Conservation (phyloP, 1,140 invertebrate species). For the Gonioctena quinquepunctata region DNA sequence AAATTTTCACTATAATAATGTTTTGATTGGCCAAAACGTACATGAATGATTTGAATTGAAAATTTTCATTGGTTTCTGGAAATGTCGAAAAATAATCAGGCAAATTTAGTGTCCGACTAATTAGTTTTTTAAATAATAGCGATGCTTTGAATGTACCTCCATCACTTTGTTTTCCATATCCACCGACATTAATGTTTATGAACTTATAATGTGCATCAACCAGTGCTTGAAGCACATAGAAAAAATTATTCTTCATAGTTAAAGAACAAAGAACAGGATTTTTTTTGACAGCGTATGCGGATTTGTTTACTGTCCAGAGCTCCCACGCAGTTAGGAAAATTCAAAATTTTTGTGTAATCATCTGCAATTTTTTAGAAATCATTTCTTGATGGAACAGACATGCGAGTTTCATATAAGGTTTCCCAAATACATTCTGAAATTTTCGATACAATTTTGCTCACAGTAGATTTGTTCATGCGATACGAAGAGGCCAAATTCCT, state of each 20-base stretch:
- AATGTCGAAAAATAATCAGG: too few species aligned
- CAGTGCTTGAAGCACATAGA: conserved; percentile 56
- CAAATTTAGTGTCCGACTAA: too few species aligned
- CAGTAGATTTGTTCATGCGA: too few species aligned
- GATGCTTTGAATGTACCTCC: conserved; percentile 41
- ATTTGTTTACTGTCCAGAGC: conserved; percentile 48
- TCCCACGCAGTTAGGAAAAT: conserved; percentile 10
- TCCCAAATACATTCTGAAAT: too few species aligned
- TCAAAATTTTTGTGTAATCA: conserved; percentile 10
- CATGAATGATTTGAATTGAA: too few species aligned
- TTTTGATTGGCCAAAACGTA: too few species aligned
- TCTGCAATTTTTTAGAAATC: background rate
- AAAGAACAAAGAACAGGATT: conserved; percentile 50
- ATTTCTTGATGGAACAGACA: background rate
- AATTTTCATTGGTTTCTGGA: too few species aligned
- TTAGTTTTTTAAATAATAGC: background rate
- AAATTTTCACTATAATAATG: too few species aligned
- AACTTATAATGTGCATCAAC: conserved; percentile 58
- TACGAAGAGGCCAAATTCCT: too few species aligned
- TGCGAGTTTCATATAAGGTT: too few species aligned
- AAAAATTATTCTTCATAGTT: conserved; percentile 58
- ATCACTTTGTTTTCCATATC: conserved; percentile 54
- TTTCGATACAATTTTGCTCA: too few species aligned
- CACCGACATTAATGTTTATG: conserved; percentile 56
- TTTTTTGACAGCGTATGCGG: conserved; percentile 41